Evolutionary conservation across 2,797 vertebrate species (phyloP), one percentile per base, ranked within the genome.

Genomic region (Neosilurus hyrtlii): DNA sequence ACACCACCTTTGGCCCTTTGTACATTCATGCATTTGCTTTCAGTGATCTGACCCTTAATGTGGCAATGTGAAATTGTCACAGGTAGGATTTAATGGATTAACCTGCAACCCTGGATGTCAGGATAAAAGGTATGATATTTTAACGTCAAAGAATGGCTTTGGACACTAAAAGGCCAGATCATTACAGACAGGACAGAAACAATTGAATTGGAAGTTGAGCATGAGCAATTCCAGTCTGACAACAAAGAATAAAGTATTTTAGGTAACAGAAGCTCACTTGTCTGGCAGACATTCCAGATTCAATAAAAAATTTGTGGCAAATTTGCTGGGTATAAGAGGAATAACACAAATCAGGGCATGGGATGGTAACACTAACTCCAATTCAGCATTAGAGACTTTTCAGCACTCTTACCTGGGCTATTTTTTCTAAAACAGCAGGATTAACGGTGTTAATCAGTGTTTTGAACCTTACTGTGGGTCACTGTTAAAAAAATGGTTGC

Each of bases 1-100:
- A 24, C 35, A 30, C 20, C 70, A 57, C 65, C 74, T 4, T 71
- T 26, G 37, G 75, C 68, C 68, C n/a, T 79, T 67, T 66, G n/a
- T 12, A 70, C 11, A 78, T 52, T 70, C 0, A 15, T 68, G 18
- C 22, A n/a, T 59, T 63, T 52, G 11, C 56, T 10, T 18, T 24
- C 8, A 49, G 22, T 8, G 67, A 35, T 35, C 73, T 22, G 52
- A 71, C 56, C 22, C 16, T 70, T 63, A 54, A 54, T 0, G 24
- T 12, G 14, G n/a, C 62, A 62, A 37, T 26, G 14, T 26, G 30
- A 61, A 51, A 43, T 63, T 57, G 26, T 77, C n/a, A 65, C 30
- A 35, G 66, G n/a, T 24, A 71, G 68, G 22, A 20, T 71, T 52
- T 71, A 71, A 52, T 12, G 37, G 37, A n/a, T 49, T 49, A 70